Evolutionary conservation across 1,140 invertebrate genomes (phyloP), one percentile per base, ranked within the genome.

Genomic region (Streblospio benedicti): DNA sequence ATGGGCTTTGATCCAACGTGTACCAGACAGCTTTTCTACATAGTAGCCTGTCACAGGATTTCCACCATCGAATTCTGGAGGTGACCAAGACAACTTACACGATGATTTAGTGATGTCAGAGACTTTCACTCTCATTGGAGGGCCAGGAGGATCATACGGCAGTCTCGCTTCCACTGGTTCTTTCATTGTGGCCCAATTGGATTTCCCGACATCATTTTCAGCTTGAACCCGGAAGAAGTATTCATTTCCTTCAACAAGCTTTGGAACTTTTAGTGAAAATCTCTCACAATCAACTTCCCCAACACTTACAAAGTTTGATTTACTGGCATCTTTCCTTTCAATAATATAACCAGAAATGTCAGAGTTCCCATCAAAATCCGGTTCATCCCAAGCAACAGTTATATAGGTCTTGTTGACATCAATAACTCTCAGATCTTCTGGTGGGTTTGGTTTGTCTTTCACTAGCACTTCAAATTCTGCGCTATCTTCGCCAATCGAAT

Each of bases 191-290:
- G 66, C 94, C 2, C 94, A 86, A 68, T 75, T 70, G 55, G 74
- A 69, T 4, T 61, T 51, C 32, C 76, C 96, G 54, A 95, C 93
- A 2, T 93, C 93, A 77, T 99, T 99, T 55, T 71, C 70, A 33
- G 96, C 95, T 33, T 79, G 74, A 0, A 99, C 89, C 53, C 95
- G 83, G 83, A 99, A 98, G 78, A 96, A 93, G 72, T 98, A 99
- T 86, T 32, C 91, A 87, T 65, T 90, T 83, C 16, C 86, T 77
- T 67, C 97, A 74, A 76, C 88, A 87, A 79, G 92, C 68, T 91
- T 89, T 4, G 90, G 86, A 25, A 98, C 87, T 54, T 69, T 66
- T 61, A 64, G 69, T 0, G 67, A 67, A n/a, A 59, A 65, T 3
- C 69, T 73, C 0, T 63, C 51, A 44, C 60, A 55, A 43, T 64